Percentiles rank a stretch among this genome's conserved stretches.
These are phyloP conservation scores for Machaerirhynchus nigripectus DNA, from an alignment of 2,113 vertebrate genomes.

Conservation along the genomic window DNA sequence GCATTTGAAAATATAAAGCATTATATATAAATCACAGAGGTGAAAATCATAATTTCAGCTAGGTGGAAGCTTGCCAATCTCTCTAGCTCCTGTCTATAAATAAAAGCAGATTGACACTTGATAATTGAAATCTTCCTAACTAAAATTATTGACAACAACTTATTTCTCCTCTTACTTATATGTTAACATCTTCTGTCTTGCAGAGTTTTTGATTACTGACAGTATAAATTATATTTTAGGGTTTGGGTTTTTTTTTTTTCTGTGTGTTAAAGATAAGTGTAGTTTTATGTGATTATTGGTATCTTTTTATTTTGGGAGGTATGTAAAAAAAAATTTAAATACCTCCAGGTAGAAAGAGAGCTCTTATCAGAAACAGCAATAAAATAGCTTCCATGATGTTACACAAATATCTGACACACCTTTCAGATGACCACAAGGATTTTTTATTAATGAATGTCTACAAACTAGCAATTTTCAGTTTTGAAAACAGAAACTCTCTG, in stretches of 20 bases:
- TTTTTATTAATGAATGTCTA: background rate
- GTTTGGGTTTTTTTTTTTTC: fast-evolving
- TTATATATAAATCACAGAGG: background rate
- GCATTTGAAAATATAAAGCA: background rate
- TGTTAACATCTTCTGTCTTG: background rate
- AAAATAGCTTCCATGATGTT: background rate
- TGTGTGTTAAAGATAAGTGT: background rate
- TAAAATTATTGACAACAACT: background rate
- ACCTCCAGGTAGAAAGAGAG: background rate
- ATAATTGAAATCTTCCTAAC: background rate
- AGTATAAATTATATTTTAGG: background rate
- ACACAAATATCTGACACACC: background rate
- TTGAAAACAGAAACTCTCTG: background rate
- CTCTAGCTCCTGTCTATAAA: background rate
- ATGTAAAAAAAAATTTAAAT: background rate
- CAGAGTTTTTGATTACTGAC: background rate
- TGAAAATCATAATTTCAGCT: background rate
- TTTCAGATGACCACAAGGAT: background rate
- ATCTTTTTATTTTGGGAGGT: background rate
- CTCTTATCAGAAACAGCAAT: background rate
- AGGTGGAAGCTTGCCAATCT: background rate
- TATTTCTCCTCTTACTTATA: background rate
- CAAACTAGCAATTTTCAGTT: background rate
- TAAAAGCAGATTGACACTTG: background rate
- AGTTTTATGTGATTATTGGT: background rate